Evolutionary conservation across 2,113 vertebrate species (phyloP).

Genomic region (Oxyura jamaicensis): DNA sequence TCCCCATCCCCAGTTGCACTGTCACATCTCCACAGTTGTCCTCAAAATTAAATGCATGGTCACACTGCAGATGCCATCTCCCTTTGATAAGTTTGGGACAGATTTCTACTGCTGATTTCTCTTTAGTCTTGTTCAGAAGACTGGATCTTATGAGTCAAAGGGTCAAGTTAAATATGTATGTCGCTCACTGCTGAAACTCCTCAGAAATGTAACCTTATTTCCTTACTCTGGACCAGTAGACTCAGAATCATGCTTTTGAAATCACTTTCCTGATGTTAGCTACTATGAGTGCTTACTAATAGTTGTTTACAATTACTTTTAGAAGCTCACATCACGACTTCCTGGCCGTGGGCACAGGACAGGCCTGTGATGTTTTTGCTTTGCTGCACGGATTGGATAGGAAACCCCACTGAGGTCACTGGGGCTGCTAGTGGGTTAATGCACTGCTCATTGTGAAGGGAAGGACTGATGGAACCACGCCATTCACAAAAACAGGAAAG

Average conservation of each 20-base stretch:
- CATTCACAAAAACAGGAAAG: not conserved
- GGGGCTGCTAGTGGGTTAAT: not conserved
- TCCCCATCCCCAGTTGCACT: fast-evolving
- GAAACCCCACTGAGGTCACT: not conserved
- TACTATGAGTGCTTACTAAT: not conserved
- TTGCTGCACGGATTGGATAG: not conserved
- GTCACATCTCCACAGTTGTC: not conserved
- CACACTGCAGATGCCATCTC: not conserved
- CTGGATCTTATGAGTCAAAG: not conserved
- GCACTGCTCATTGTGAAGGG: not conserved
- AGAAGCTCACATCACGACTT: not conserved
- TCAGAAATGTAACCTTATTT: not conserved
- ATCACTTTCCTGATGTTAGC: not conserved
- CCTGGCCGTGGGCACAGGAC: not conserved
- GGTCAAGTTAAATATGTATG: not conserved
- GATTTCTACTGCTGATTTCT: not conserved
- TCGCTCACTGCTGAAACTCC: not conserved
- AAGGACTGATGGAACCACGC: not conserved
- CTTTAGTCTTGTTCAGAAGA: not conserved
- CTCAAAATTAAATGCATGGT: not conserved
- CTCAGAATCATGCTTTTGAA: not conserved
- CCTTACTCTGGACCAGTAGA: not conserved
- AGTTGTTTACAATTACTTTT: not conserved
- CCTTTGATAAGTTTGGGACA: not conserved
- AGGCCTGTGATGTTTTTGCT: not conserved